Percentiles rank a stretch among this genome's conserved stretches.
Evolutionary conservation across 2,113 vertebrate species (phyloP).

Genomic region (Morone chrysops): DNA sequence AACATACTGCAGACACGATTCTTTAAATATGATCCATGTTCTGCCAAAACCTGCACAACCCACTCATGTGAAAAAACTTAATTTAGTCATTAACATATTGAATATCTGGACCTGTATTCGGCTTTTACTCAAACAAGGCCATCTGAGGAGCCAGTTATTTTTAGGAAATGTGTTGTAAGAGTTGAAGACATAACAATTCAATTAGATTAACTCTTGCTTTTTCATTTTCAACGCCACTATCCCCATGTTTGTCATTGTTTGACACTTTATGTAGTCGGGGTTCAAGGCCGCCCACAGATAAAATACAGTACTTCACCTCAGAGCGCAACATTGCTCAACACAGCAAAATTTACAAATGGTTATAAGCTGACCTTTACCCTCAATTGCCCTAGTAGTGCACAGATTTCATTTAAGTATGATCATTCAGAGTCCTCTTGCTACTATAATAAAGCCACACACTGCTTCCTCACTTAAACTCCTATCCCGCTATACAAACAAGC

Average conservation of each 20-base stretch:
- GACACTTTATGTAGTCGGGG: background rate
- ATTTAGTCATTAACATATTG: background rate
- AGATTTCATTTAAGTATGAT: background rate
- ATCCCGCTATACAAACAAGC: conserved; percentile 28
- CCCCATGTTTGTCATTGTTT: background rate
- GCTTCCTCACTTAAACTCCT: conserved; percentile 17
- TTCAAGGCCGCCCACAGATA: conserved; percentile 6
- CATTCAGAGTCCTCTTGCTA: conserved; percentile 18
- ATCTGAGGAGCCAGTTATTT: background rate
- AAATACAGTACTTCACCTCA: background rate
- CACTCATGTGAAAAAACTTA: background rate
- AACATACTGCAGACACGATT: background rate
- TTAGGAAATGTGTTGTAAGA: background rate
- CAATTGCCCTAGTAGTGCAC: background rate
- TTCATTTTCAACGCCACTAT: background rate
- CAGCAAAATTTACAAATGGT: background rate
- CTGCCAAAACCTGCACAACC: conserved; percentile 22
- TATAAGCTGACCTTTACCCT: conserved; percentile 9
- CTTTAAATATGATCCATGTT: background rate
- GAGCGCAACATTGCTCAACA: conserved; percentile 8
- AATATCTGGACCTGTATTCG: background rate
- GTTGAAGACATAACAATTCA: background rate
- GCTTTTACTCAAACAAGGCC: conserved; percentile 1
- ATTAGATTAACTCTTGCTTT: background rate
- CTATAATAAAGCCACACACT: background rate